Evolutionary conservation across 2,797 vertebrate species (phyloP).

Genomic region (Choloepus didactylus): DNA sequence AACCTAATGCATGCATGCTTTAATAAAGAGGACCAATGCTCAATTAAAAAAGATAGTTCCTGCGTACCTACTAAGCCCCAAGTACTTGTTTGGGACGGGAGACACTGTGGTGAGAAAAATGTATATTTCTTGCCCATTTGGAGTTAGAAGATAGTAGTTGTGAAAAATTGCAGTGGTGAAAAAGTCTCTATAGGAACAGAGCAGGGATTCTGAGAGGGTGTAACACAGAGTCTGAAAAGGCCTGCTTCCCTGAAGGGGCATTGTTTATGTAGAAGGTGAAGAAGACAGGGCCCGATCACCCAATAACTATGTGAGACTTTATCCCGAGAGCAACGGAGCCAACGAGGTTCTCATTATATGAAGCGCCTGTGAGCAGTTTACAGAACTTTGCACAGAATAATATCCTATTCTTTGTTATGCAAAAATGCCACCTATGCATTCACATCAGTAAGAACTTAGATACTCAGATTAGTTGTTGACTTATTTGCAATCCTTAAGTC

Average conservation of each 20-base stretch:
- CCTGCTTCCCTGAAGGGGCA: not conserved
- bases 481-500: not conserved
- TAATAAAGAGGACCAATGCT: not conserved
- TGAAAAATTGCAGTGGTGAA: not conserved
- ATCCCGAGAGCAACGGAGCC: not conserved
- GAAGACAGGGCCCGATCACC: not conserved
- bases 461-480: not conserved
- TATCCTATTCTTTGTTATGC: not conserved
- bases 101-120: not conserved
- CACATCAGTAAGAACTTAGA: not conserved
- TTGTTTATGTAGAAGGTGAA: not conserved
- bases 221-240: not conserved
- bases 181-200: not conserved
- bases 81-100: not conserved
- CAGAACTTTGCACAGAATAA: not conserved
- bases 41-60: not conserved
- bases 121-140: not conserved
- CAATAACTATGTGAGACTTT: not conserved
- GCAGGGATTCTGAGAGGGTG: not conserved
- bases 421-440: not conserved
- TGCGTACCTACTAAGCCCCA: not conserved
- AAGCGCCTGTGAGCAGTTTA: not conserved
- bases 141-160: too few relatives aligned
- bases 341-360: not conserved
- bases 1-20: not conserved